These are phyloP conservation scores for Tribolium castaneum DNA, from an alignment of 1,140 invertebrate genomes.

Conservation along the genomic window DNA sequence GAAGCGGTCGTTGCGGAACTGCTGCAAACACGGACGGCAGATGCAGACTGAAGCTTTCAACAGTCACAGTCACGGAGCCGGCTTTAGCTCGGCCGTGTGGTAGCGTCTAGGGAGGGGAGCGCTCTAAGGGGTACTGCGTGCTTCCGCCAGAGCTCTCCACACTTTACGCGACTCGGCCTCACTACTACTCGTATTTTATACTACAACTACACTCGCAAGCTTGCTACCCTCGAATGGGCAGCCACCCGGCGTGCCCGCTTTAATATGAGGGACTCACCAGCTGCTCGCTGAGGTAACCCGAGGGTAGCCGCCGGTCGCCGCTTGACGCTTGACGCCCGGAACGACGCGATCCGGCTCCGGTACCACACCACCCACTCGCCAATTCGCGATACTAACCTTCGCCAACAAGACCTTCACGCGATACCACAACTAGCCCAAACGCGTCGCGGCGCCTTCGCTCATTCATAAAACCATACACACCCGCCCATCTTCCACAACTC, in stretches of 20 bases:
- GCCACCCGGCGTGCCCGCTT: conserved; percentile 55
- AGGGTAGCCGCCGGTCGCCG: conserved; percentile 45
- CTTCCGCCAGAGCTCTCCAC: conserved; percentile 53
- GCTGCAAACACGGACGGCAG: conserved; percentile 52
- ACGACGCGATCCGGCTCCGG: background rate
- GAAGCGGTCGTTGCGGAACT: conserved; percentile 26
- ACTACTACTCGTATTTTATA: background rate
- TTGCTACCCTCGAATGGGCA: conserved; percentile 60
- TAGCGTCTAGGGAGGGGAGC: conserved; percentile 60
- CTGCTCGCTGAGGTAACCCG: conserved; percentile 52
- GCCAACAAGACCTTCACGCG: conserved; percentile 26
- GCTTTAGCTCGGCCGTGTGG: conserved; percentile 46
- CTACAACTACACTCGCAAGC: conserved; percentile 42
- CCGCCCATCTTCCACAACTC: too few species aligned
- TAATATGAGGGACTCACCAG: conserved; percentile 60
- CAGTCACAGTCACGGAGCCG: conserved; percentile 39
- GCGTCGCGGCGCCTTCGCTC: background rate
- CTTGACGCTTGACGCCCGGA: background rate
- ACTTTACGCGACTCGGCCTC: conserved; percentile 20
- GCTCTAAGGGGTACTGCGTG: conserved; percentile 61
- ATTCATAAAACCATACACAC: background rate
- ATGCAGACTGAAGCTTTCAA: conserved; percentile 56
- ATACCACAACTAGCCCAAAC: background rate
- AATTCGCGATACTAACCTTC: conserved; percentile 24
- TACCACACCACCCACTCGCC: conserved; percentile 19